Evolutionary conservation across 2,113 vertebrate genomes (phyloP), one percentile per base, ranked within the genome.

Genomic region (Salvelinus fontinalis): DNA sequence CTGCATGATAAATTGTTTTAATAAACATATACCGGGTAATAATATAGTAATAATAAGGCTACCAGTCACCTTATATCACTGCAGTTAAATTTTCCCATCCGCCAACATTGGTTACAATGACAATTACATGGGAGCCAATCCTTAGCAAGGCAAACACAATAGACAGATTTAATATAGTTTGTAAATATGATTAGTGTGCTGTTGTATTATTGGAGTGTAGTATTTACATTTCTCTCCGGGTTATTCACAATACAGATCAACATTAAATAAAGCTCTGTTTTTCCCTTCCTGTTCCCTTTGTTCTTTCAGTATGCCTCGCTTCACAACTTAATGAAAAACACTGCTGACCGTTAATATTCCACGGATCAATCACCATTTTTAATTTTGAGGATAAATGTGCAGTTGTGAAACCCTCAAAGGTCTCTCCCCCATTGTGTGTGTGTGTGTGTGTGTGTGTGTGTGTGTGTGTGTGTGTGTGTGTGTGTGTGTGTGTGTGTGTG

Each of bases 1-100:
- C 97, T 99, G 96, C 96, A 99, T 98, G 97, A 99, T 96, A 98
- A 98, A 99, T 99, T 97, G 97, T 98, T 99, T 99, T 99, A 99
- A 99, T 99, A 99, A 99, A 99, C 97, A 99, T 98, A 99, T 97
- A 97, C 94, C 92, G 95, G 96, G 94, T 98, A 96, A 99, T 99
- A 98, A 99, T 98, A 97, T 96, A 97, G 97, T 97, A 98, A 99
- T 99, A 99, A 99, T 98, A 98, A 97, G 95, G 95, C 95, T 92
- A 94, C 92, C 94, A 96, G 96, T 99, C 96, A 96, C 96, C 97
- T 99, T 98, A 96, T 97, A 99, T 99, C 96, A 97, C 95, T 96
- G 96, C 96, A 93, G 96, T 98, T 97, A 97, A 96, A 99, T 96
- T 97, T 95, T 95, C 95, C 95, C 95, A 96, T 93, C 96, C 96